Percentiles rank a stretch among this genome's conserved stretches.
Conservation (phyloP, 2,888 invertebrate genomes). For the Spilarctia lutea region DNA sequence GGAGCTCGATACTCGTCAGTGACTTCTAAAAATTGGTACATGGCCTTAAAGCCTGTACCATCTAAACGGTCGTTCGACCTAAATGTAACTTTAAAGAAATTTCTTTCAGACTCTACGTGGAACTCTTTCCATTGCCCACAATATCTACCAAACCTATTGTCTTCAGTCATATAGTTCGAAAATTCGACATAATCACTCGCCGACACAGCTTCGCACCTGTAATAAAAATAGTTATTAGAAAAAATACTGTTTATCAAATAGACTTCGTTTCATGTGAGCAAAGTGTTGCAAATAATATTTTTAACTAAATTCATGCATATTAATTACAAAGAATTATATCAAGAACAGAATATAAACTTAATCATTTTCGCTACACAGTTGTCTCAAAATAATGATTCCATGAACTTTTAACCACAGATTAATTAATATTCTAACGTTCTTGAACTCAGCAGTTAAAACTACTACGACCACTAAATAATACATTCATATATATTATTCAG, state of each 20-base stretch:
- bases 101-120: conserved; percentile 94
- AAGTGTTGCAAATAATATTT: neutral
- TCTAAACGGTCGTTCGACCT: conserved; percentile 97
- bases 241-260: neutral
- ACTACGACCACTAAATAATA: no score
- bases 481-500: no score
- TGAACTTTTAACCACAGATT: no score
- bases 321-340: neutral
- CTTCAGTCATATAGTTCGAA: conserved; percentile 96
- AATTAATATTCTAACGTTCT: no score
- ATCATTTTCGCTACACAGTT: no score
- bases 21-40: conserved; percentile 94
- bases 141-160: conserved; percentile 95
- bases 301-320: neutral
- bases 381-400: no score
- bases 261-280: neutral
- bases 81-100: conserved; percentile 98
- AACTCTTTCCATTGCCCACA: conserved; percentile 95
- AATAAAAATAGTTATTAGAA: conserved; percentile 45
- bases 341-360: no score
- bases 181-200: conserved; percentile 99
- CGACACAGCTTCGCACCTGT: conserved; percentile 95
- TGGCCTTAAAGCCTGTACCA: conserved; percentile 97
- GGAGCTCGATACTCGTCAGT: conserved; percentile 86
- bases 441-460: no score